phyloP scores from a whole-genome alignment of 1,140 invertebrate species.

The Drosophila mauritiana region DNA sequence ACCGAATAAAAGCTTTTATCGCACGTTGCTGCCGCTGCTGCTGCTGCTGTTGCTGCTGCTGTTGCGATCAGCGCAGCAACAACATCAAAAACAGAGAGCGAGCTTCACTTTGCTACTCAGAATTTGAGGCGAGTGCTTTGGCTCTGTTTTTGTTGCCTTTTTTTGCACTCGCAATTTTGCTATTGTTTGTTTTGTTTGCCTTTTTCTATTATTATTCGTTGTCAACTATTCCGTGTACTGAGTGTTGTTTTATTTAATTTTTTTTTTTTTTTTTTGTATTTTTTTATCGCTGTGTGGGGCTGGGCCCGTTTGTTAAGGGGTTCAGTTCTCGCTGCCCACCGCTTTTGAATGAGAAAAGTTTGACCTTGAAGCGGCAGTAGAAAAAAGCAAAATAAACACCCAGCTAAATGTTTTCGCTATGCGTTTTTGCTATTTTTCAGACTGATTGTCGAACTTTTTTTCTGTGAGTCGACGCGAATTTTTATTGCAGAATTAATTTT shows the following conservation, averaged over 20 bases:
- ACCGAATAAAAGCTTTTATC: slow-evolving; percentile 58
- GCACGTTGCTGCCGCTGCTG: slow-evolving; percentile 37
- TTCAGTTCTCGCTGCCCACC: slow-evolving; percentile 54
- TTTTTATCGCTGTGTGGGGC: slow-evolving; percentile 31
- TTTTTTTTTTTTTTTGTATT: slow-evolving; percentile 2
- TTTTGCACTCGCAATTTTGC: slow-evolving; percentile 58
- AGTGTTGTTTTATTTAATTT: slow-evolving; percentile 33
- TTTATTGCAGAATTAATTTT: neutral
- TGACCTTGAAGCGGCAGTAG: slow-evolving; percentile 68
- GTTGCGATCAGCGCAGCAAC: slow-evolving; percentile 32
- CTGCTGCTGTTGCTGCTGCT: slow-evolving; percentile 17
- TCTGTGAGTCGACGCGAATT: neutral
- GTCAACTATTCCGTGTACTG: slow-evolving; percentile 77
- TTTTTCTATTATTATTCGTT: slow-evolving; percentile 66
- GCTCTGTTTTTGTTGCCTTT: slow-evolving; percentile 21
- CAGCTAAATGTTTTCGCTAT: slow-evolving; percentile 51
- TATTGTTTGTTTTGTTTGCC: slow-evolving; percentile 64
- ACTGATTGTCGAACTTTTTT: slow-evolving; percentile 32
- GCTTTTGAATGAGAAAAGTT: slow-evolving; percentile 77
- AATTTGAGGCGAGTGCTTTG: slow-evolving; percentile 25
- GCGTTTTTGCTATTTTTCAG: slow-evolving; percentile 52
- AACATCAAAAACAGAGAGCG: slow-evolving; percentile 28
- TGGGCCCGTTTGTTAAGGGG: slow-evolving; percentile 60
- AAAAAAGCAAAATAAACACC: slow-evolving; percentile 23
- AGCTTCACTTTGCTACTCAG: slow-evolving; percentile 23